phyloP scores from a whole-genome alignment of 1,140 invertebrate species.

The Aphaenogaster ashmeadi region DNA sequence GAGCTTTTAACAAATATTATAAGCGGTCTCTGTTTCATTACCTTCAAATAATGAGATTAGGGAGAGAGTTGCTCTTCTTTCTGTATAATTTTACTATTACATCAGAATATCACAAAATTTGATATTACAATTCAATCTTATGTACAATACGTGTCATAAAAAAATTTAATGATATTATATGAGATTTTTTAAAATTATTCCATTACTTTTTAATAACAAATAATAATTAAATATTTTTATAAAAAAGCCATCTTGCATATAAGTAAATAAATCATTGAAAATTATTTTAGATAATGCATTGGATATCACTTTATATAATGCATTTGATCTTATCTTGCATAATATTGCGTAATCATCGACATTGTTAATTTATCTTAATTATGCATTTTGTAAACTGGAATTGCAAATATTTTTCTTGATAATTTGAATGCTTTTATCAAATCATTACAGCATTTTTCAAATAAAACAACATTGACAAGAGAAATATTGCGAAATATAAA shows the following conservation, averaged over 20 bases:
- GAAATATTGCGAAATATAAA: slow-evolving; percentile 31
- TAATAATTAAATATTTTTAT: not conserved
- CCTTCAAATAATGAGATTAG: not conserved
- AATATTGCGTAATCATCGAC: not conserved
- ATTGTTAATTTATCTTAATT: not conserved
- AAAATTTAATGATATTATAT: not conserved
- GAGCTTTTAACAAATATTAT: not conserved
- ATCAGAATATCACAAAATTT: not conserved
- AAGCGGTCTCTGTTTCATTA: not conserved
- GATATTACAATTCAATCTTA: not conserved
- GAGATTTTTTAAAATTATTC: not conserved
- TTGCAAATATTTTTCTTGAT: not conserved
- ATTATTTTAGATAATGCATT: not conserved
- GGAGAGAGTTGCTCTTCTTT: not conserved
- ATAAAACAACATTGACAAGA: not conserved
- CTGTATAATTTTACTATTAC: not conserved
- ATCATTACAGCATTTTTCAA: not conserved
- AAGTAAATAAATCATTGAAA: not conserved
- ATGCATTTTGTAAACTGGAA: not conserved
- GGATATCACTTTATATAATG: not conserved
- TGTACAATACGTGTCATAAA: not conserved
- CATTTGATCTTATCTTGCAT: not conserved
- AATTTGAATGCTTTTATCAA: not conserved
- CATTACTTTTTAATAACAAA: slow-evolving; percentile 6
- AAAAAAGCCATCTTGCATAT: not conserved